Base-by-base conservation (phyloP, 2,113 vertebrate species). In the Cheirogaleus medius region DNA sequence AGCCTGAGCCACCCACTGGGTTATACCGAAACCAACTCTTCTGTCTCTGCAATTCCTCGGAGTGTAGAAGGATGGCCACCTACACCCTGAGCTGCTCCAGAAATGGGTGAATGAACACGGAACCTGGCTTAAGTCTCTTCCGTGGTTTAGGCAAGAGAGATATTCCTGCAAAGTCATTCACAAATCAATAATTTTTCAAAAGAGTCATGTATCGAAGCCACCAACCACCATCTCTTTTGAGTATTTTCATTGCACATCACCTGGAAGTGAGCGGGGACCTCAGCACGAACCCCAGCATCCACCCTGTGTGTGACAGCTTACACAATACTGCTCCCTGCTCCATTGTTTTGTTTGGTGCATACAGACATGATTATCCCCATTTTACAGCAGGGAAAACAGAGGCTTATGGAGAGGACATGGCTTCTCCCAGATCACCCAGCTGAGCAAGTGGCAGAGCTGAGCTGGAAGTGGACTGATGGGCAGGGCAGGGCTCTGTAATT, bases 301-400 rank as follows among this genome's bases (percentile, higher is more conserved):
- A 66, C 0, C 4, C 47, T 21, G 2, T 83, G 49, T 84, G 13
- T 77, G 58, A 34, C 32, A n/a, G 27, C 29, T 58, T 27, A 20
- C 34, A 14, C 37, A 39, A 3, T 23, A 58, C 34, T 17, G 37
- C 20, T 37, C 58, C 12, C 1, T 9, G 5, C 21, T 49, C 13
- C 10, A 3, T 60, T 32, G 1, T 20, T 74, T 49, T 80, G 39
- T 84, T 87, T 74, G 58, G 32, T 27, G 2, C 25, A 0, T n/a
- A 0, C 6, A 32, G 8, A 56, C 29, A 3, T 20, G 9, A n/a
- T 64, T 49, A 47, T 69, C 23, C 49, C 47, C 68, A 76, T 58
- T 88, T 92, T 39, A 60, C 64, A 66, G 80, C 52, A 96, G 44
- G 56, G 54, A 85, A 95, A 87, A 87, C 3, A 18, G 74, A 94